phyloP scores from a whole-genome alignment of 1,140 invertebrate genomes.

The Archivesica marissinica region DNA sequence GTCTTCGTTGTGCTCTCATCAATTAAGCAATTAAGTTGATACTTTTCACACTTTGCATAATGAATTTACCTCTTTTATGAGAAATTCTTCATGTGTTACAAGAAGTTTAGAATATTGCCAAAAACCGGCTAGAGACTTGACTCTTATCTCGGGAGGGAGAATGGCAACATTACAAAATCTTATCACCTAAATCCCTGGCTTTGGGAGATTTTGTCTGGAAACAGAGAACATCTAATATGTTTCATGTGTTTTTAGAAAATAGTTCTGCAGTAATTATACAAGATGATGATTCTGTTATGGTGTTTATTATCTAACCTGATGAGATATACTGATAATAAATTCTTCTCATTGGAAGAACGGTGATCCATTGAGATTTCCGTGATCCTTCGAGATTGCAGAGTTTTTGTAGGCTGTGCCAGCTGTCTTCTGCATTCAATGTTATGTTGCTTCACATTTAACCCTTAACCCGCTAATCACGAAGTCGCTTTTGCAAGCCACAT shows the following conservation, averaged over 20 bases:
- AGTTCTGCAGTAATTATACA: slow-evolving; percentile 18
- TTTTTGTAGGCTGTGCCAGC: background rate
- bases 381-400: too few species aligned
- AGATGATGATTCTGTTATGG: slow-evolving; percentile 4
- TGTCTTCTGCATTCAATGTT: background rate
- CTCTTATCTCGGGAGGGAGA: background rate
- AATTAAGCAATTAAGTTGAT: slow-evolving; percentile 9
- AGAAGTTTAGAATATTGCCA: too few species aligned
- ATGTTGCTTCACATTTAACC: background rate
- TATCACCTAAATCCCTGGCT: background rate
- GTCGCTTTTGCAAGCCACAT: too few species aligned
- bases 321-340: background rate
- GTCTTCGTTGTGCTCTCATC: background rate
- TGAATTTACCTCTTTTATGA: background rate
- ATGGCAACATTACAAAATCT: slow-evolving; percentile 24
- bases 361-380: background rate
- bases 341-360: slow-evolving; percentile 5
- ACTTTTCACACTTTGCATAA: slow-evolving; percentile 11
- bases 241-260: slow-evolving; percentile 30
- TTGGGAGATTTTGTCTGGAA: background rate
- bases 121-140: background rate
- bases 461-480: too few species aligned
- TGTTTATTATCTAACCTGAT: slow-evolving; percentile 28
- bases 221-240: background rate
- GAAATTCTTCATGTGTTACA: slow-evolving; percentile 3